Base-by-base conservation (phyloP, 2,888 invertebrate species). In the Autographa pulchrina region DNA sequence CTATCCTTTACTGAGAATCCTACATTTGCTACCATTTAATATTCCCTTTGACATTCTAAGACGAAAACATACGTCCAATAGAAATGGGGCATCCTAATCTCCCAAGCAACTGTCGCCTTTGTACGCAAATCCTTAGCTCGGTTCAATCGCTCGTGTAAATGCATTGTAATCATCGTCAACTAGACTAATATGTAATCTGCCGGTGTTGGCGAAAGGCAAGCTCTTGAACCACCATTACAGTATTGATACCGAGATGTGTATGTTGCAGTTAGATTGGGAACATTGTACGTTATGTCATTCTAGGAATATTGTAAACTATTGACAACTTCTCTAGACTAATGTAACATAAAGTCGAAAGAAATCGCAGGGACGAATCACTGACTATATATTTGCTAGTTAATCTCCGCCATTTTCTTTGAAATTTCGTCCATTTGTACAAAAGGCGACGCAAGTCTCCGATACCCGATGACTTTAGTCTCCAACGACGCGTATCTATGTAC, bases 211-310 rank as follows among this genome's bases (percentile, higher is more conserved):
- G 7, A 11, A 31, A 54, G 38, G 56, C 9, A 52, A 38, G 35
- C 66, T 59, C 78, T 70, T 62, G 64, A 70, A 31, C 25, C 5
- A 66, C 78, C 68, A 67, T 69, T 77, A 77, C 18, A 64, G 62
- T 70, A 80, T 74, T 80, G 77, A 56, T 54, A 20, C 32, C 35
- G n/a, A 65, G 4, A 48, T 81, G 67, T 80, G 72, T 77, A 72
- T 59, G 35, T 62, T 64, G 31, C 4, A 72, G 77, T 77, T 75
- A 59, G 70, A 80, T 80, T 68, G 58, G 69, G 60, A 62, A 65
- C 59, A 35, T 11, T 38, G 9, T 8, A 11, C 8, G 38, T 9
- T 38, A 11, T 38, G 11, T 0, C 11, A 38, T 11, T 38, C 38
- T 38, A 38, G 2, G 2, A 38, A 38, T 38, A 38, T 38, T 38